Evolutionary conservation across 2,797 vertebrate genomes (phyloP), one percentile per base, ranked within the genome.

Genomic region (Pristis pectinata): DNA sequence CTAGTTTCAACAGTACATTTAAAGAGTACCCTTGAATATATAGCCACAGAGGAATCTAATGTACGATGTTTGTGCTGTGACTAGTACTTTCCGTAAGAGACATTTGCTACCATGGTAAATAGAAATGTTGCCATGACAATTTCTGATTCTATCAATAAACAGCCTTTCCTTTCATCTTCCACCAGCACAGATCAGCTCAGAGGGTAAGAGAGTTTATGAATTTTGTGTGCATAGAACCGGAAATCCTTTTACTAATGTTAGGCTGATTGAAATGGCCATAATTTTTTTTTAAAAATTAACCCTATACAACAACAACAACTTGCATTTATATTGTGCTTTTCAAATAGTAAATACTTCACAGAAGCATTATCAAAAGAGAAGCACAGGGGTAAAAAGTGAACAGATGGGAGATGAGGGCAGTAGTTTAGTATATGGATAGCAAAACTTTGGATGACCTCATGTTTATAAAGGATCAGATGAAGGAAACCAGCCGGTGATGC

Each of bases 81-180:
- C 92, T 74, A 53, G 30, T 49, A 74, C 24, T 94, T 92, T 56
- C 5, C 92, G 41, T 94, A 15, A 27, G 67, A 53, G 44, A 72
- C 41, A 56, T 53, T 64, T 74, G 41, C 67, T 72, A 93, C 24
- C 91, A 93, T 72, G n/a, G 13, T 44, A 93, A 94, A 70, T 93
- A 72, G 8, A 9, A 93, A 17, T 15, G 70, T 94, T 76, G 70
- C 72, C 70, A 76, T 94, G 92, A 56, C 92, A 94, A 76, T 74
- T 94, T 94, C 44, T 74, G 27, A 93, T 93, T 93, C 92, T 74
- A 24, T 93, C 64, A 70, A 93, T 74, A 74, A 70, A 41, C 37
- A 93, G 10, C 64, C 37, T 30, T 30, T 93, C 22, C 91, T 93
- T 74, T 49, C 67, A 30, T 34, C 13, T 72, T 41, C 34, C 27